Base-by-base conservation (phyloP, 2,113 vertebrate species). In the Platichthys stellatus region DNA sequence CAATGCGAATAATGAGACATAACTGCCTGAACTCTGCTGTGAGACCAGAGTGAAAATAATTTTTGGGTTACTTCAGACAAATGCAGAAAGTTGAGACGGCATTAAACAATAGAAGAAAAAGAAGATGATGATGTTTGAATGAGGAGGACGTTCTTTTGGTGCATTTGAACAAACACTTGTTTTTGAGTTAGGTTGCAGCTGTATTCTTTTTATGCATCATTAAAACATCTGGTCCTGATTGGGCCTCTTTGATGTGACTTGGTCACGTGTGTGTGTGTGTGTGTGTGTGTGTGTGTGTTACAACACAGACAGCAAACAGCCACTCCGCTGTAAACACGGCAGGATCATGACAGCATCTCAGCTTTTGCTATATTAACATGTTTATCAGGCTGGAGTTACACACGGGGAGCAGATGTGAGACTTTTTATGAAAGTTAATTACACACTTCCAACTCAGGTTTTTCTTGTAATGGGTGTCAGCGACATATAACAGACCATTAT, bases 371-470 rank as follows among this genome's bases (percentile, higher is more conserved):
- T 31, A 31, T 31, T 6, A 31, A 31, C 23, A 38, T 65, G 63
- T 84, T 76, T 13, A 72, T 57, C 59, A 72, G 78, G 35, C 61
- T 68, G 26, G 47, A 53, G 62, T 57, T 59, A 62, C 72, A 78
- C 63, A 35, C 35, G 17, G 45, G 26, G 35, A 69, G 49, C 79
- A 86, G 73, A 89, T 76, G 76, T 59, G 58, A 61, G 40, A 23
- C 40, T 65, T 86, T 80, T 78, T 66, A 80, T 64, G 51, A 76
- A 49, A 54, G 31, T 58, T 69, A 81, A 83, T 83, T 83, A 81
- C 75, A 85, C 60, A 81, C 68, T 63, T 40, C 53, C 3, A 40
- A 59, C 69, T 63, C 45, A 64, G 23, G 53, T 57, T 75, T 74
- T 60, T 40, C 38, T 40, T 40, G 38, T 12, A 40, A 12, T 40